Conservation (phyloP, 1,140 invertebrate genomes). For the Drosophila azteca region DNA sequence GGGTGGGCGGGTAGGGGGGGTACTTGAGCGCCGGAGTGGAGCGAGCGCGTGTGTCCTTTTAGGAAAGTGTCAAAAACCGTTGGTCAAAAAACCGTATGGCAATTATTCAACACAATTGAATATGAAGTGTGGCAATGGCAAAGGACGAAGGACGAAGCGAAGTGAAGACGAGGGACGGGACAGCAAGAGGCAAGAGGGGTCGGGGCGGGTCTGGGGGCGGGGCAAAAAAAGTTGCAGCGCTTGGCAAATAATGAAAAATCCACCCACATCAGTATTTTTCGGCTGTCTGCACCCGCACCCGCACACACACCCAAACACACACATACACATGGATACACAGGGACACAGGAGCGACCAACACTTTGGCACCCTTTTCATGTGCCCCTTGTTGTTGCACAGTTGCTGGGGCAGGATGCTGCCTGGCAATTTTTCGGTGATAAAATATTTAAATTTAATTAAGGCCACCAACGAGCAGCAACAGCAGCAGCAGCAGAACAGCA, state of each 20-base stretch:
- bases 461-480: conserved; percentile 72
- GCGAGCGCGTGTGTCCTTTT: conserved; percentile 71
- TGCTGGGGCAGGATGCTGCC: conserved; percentile 67
- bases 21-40: conserved; percentile 42
- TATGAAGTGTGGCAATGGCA: conserved; percentile 83
- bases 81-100: conserved; percentile 83
- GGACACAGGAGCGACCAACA: conserved; percentile 27
- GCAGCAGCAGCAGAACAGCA: conserved; percentile 33
- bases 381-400: conserved; percentile 52
- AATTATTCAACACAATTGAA: conserved; percentile 84
- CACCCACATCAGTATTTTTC: conserved; percentile 81
- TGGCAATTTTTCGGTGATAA: conserved; percentile 84
- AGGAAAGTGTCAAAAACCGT: conserved; percentile 84
- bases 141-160: conserved; percentile 18
- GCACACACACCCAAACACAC: conserved; percentile 12
- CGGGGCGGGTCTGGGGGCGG: not conserved
- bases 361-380: conserved; percentile 74
- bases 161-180: not conserved
- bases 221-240: conserved; percentile 73
- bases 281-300: conserved; percentile 72
- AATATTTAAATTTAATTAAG: conserved; percentile 84
- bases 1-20: conserved; percentile 3
- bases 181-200: too few relatives aligned
- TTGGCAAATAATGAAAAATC: conserved; percentile 82
- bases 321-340: conserved; percentile 8